Conservation (phyloP, 2,888 invertebrate genomes). For the Tipula lateralis region DNA sequence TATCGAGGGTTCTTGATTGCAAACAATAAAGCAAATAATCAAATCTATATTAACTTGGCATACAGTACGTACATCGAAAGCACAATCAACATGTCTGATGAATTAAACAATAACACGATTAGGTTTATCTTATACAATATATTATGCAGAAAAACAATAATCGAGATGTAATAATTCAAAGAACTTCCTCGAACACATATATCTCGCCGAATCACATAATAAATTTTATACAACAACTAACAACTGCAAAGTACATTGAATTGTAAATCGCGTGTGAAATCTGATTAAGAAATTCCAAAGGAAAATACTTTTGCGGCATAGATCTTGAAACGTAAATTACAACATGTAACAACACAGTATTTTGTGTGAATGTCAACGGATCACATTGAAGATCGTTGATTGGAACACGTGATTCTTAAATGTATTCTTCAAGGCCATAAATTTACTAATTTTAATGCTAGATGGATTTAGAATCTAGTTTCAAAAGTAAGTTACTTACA, state of each 20-base stretch:
- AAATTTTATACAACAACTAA: background rate
- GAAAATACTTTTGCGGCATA: background rate
- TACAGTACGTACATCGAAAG: background rate
- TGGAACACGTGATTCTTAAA: background rate
- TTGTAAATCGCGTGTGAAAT: conserved; percentile 24
- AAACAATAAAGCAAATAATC: background rate
- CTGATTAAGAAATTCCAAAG: background rate
- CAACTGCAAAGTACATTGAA: background rate
- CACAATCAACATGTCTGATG: background rate
- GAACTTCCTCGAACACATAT: background rate
- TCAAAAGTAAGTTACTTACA: no score
- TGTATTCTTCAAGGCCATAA: no score
- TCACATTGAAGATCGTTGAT: background rate
- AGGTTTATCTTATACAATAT: background rate
- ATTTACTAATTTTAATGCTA: no score
- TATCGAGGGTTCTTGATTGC: background rate
- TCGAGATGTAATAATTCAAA: background rate
- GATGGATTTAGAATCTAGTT: no score
- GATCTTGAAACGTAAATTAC: background rate
- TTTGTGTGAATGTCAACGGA: background rate
- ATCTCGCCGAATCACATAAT: background rate
- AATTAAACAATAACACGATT: background rate
- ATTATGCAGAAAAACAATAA: no score
- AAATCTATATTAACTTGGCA: no score
- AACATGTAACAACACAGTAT: background rate